Percentiles rank a stretch among this genome's conserved stretches.
Conservation (phyloP, 1,140 invertebrate genomes). For the Zaprionus gabonicus region DNA sequence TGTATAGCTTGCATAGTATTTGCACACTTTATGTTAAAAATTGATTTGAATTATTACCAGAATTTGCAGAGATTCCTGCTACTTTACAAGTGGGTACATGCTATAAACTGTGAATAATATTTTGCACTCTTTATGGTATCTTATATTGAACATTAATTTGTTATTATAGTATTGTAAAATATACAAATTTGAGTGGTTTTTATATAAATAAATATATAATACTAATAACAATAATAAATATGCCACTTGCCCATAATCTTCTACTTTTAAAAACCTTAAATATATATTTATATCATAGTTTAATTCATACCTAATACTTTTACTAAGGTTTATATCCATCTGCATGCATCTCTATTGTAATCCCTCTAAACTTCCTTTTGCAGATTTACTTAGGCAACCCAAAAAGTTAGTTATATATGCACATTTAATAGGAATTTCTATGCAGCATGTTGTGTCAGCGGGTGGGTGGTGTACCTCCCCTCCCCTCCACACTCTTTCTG, state of each 20-base stretch:
- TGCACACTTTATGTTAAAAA: background rate
- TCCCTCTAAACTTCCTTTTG: background rate
- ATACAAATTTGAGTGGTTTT: too few species aligned
- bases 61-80: background rate
- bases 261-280: too few species aligned
- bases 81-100: background rate
- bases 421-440: constrained; percentile 50
- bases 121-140: background rate
- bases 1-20: background rate
- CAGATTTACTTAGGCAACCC: background rate
- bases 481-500: background rate
- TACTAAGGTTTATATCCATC: background rate
- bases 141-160: too few species aligned
- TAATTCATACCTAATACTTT: background rate
- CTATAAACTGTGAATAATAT: background rate
- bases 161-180: too few species aligned
- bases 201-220: too few species aligned
- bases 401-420: constrained; percentile 20
- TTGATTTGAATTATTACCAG: background rate
- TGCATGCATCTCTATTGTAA: background rate
- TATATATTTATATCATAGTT: too few species aligned
- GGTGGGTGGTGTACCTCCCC: constrained; percentile 48
- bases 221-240: too few species aligned
- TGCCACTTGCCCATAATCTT: too few species aligned
- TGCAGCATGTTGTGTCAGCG: constrained; percentile 53